A percentile compares a stretch with the other conserved stretches of the same genome.
Evolutionary conservation across 2,797 vertebrate genomes (phyloP).

Genomic region (Chiropotes sagulatus): DNA sequence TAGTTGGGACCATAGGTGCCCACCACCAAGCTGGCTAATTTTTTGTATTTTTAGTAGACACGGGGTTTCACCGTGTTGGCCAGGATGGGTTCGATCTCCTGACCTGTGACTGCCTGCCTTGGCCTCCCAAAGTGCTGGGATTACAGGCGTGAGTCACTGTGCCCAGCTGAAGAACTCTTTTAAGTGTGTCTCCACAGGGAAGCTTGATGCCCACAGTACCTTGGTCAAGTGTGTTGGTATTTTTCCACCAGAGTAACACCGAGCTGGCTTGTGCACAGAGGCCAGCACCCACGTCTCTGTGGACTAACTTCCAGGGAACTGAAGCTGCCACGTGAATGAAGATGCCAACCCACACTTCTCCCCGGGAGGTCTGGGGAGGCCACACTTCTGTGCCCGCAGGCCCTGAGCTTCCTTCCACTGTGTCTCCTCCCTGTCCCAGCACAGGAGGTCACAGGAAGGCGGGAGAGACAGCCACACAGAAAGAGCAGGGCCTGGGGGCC

Average conservation of each 20-base stretch:
- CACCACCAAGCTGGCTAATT: too few relatives aligned
- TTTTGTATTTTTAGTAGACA: too few relatives aligned
- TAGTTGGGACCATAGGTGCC: too few relatives aligned
- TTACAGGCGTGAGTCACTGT: too few relatives aligned
- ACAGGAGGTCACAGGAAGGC: not conserved
- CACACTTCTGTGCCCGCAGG: fast-evolving
- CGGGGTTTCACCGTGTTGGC: too few relatives aligned
- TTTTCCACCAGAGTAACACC: fast-evolving
- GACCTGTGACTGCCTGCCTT: too few relatives aligned
- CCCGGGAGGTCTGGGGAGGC: not conserved
- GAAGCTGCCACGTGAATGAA: fast-evolving
- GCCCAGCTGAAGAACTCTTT: not conserved
- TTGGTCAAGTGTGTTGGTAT: not conserved
- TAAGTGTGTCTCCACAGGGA: not conserved
- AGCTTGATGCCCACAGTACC: not conserved
- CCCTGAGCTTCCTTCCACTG: not conserved
- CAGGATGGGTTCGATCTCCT: too few relatives aligned
- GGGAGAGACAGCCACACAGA: fast-evolving
- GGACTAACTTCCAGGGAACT: too few relatives aligned
- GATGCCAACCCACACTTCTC: too few relatives aligned
- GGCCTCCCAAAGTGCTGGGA: too few relatives aligned
- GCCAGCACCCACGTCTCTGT: fast-evolving
- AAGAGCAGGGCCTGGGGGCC: not conserved
- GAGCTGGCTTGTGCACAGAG: fast-evolving
- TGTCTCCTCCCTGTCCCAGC: not conserved